phyloP scores from a whole-genome alignment of 1,140 invertebrate genomes.

The Zaprionus nigranus region DNA sequence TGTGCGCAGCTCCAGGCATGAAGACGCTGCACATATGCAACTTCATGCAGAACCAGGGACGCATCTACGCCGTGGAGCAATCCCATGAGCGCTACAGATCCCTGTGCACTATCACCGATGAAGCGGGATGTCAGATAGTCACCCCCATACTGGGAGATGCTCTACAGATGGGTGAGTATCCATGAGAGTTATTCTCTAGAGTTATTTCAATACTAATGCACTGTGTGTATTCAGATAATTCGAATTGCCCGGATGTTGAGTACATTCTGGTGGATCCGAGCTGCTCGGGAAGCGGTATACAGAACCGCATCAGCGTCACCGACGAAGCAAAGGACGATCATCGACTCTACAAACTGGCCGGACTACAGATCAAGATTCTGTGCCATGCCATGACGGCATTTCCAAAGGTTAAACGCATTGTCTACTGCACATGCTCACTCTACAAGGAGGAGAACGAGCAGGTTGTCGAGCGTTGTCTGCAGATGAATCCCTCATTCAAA shows the following conservation, averaged over 20 bases:
- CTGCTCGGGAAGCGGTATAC: slow-evolving; percentile 96
- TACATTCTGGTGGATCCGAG: slow-evolving; percentile 98
- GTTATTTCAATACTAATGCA: background rate
- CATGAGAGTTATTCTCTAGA: background rate
- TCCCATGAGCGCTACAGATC: slow-evolving; percentile 88
- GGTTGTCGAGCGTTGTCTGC: slow-evolving; percentile 85
- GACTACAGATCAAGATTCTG: slow-evolving; percentile 94
- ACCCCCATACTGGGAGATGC: slow-evolving; percentile 90
- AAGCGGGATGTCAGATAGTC: slow-evolving; percentile 88
- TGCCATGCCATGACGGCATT: slow-evolving; percentile 93
- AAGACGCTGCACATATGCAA: slow-evolving; percentile 96
- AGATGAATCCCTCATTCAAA: slow-evolving; percentile 87
- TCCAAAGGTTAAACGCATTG: slow-evolving; percentile 92
- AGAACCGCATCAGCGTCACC: slow-evolving; percentile 85
- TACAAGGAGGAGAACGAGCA: slow-evolving; percentile 96
- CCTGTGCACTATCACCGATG: slow-evolving; percentile 87
- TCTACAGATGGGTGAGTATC: slow-evolving; percentile 86
- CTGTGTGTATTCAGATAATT: slow-evolving; percentile 33
- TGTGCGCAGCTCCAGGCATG: slow-evolving; percentile 98
- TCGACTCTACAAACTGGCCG: slow-evolving; percentile 89
- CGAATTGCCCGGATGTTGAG: slow-evolving; percentile 89
- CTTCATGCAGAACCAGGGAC: slow-evolving; percentile 91
- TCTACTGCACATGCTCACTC: slow-evolving; percentile 98
- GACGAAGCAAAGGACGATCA: slow-evolving; percentile 79
- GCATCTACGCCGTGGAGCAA: slow-evolving; percentile 93